These are phyloP conservation scores for Alviniconcha marisindica DNA, from an alignment of 1,140 invertebrate species.

Conservation along the genomic window DNA sequence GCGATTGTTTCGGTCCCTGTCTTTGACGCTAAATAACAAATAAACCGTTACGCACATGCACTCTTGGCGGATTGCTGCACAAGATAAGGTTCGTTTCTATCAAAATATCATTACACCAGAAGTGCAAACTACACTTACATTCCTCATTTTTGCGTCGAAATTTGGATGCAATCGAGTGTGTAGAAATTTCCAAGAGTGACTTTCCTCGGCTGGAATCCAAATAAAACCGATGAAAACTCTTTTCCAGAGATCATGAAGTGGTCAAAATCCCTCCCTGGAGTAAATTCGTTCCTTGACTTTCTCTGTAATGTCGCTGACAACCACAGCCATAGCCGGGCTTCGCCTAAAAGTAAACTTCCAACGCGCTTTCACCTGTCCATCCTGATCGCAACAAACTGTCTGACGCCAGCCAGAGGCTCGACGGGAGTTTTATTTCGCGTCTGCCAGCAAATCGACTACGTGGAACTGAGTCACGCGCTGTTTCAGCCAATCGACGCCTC, in stretches of 20 bases:
- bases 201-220: neutral
- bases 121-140: slow-evolving; percentile 7
- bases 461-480: slow-evolving; percentile 49
- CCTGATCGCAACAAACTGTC: slow-evolving; percentile 41
- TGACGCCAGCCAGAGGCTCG: slow-evolving; percentile 20
- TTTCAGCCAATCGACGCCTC: slow-evolving; percentile 45
- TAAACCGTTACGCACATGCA: neutral
- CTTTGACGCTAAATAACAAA: neutral
- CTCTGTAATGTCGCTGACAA: slow-evolving; percentile 27
- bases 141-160: slow-evolving; percentile 37
- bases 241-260: slow-evolving; percentile 25
- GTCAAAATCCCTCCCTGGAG: slow-evolving; percentile 25
- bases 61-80: neutral
- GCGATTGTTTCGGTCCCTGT: neutral
- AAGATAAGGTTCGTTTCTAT: neutral
- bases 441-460: slow-evolving; percentile 48
- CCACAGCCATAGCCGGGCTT: slow-evolving; percentile 41
- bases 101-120: too few species aligned
- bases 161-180: slow-evolving; percentile 1
- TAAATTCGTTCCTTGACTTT: slow-evolving; percentile 18
- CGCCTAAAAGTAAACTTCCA: slow-evolving; percentile 31
- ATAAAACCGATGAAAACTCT: neutral
- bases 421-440: slow-evolving; percentile 17
- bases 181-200: neutral
- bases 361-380: slow-evolving; percentile 51